These are phyloP conservation scores for Gymnobelideus leadbeateri DNA, from an alignment of 2,113 vertebrate genomes.

Conservation along the genomic window DNA sequence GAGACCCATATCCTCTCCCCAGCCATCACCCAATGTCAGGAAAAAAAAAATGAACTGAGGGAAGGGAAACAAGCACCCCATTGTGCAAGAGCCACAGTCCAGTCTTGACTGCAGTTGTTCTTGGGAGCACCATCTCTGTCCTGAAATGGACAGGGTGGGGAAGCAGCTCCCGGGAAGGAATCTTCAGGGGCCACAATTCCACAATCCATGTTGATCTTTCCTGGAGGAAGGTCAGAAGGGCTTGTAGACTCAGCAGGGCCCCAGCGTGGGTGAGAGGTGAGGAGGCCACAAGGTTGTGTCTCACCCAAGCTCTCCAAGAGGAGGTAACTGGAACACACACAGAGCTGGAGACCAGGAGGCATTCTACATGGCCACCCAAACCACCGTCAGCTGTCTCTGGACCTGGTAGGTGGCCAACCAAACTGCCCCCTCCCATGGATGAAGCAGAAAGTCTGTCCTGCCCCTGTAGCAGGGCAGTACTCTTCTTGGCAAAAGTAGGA, in stretches of 20 bases:
- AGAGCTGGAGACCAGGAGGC: no score
- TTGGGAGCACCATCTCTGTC: not conserved
- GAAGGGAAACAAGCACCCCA: conserved; percentile 52
- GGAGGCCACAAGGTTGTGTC: not conserved
- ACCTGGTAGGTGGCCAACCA: not conserved
- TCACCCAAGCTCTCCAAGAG: not conserved
- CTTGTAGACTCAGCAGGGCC: not conserved
- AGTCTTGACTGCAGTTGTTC: conserved; percentile 18
- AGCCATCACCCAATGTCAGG: conserved; percentile 52
- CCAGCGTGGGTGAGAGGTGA: not conserved
- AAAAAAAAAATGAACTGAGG: conserved; percentile 20
- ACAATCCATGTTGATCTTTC: conserved; percentile 6
- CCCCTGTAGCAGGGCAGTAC: not conserved
- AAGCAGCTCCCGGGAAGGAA: not conserved
- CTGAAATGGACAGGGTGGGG: not conserved
- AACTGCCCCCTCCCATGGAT: not conserved
- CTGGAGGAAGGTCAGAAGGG: conserved; percentile 44
- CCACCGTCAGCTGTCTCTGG: not conserved
- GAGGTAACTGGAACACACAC: conserved; percentile 29
- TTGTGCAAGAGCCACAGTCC: conserved; percentile 10
- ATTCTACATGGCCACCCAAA: not conserved
- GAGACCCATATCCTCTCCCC: conserved; percentile 49
- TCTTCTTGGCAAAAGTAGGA: not conserved
- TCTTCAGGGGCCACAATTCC: not conserved
- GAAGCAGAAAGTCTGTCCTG: not conserved